Conservation (phyloP, 2,113 vertebrate genomes). For the Grallaria varia region DNA sequence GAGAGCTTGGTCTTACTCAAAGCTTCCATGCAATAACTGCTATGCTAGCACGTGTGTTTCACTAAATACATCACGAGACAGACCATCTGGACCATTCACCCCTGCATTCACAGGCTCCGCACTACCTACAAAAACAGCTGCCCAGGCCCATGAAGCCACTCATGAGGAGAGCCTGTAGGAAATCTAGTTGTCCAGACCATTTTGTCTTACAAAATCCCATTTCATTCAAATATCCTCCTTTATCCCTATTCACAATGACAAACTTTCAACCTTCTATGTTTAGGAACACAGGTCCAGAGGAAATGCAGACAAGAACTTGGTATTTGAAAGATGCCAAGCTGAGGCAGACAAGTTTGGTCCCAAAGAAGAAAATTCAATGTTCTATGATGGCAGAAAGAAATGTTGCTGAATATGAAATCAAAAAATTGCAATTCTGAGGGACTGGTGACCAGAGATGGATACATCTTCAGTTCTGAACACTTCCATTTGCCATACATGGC, state of each 20-base stretch:
- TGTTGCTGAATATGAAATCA: neutral
- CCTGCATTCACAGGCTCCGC: accelerated
- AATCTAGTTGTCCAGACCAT: neutral
- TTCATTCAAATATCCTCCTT: neutral
- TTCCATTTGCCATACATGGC: neutral
- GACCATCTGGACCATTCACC: accelerated
- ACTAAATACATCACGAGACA: neutral
- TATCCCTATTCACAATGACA: neutral
- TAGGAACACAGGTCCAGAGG: neutral
- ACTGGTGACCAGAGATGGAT: neutral
- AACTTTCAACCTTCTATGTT: neutral
- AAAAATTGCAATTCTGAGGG: neutral
- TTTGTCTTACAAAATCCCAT: neutral
- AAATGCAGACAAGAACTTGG: neutral
- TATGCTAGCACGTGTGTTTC: neutral
- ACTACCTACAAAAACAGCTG: neutral
- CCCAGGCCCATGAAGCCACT: neutral
- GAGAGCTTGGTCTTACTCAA: neutral
- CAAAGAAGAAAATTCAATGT: neutral
- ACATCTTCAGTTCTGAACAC: neutral
- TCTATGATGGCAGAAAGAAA: neutral
- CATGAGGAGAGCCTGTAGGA: neutral
- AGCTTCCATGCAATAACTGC: neutral
- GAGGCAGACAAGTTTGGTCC: neutral
- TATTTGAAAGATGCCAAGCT: neutral